A percentile compares a stretch with the other conserved stretches of the same genome.
Evolutionary conservation across 2,888 invertebrate species (phyloP).

Genomic region (Atherix ibis): DNA sequence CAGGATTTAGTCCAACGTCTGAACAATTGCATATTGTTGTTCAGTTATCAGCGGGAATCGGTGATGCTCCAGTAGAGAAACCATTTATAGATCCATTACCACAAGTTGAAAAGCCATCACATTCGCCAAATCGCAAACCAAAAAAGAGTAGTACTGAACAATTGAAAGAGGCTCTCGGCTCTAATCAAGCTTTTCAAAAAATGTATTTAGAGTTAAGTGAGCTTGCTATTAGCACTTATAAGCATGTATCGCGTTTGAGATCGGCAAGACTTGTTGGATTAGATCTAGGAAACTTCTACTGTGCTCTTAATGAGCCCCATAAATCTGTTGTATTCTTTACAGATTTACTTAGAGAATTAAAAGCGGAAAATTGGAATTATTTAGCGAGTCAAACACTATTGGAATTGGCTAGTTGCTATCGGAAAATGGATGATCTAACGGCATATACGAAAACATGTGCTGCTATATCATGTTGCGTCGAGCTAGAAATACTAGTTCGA

Average conservation of each 20-base stretch:
- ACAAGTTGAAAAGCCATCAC: constrained; percentile 28
- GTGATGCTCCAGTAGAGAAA: constrained; percentile 44
- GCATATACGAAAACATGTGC: constrained; percentile 65
- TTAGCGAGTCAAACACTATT: constrained; percentile 69
- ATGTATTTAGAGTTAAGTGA: constrained; percentile 88
- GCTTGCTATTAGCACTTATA: constrained; percentile 89
- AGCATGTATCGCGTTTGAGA: constrained; percentile 68
- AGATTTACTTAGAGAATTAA: constrained; percentile 72
- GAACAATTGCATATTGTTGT: constrained; percentile 83
- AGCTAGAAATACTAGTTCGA: constrained; percentile 57
- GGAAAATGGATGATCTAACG: constrained; percentile 54
- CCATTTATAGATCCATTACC: constrained; percentile 24
- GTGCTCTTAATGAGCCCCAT: constrained; percentile 66
- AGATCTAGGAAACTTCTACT: constrained; percentile 81
- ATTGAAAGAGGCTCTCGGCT: constrained; percentile 78
- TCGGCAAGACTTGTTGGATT: constrained; percentile 79
- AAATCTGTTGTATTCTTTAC: constrained; percentile 80
- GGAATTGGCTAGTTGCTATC: constrained; percentile 71
- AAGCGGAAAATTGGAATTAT: constrained; percentile 74
- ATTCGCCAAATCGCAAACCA: constrained; percentile 35
- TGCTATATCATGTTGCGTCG: constrained; percentile 58
- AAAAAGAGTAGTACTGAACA: constrained; percentile 50
- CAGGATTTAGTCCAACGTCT: constrained; percentile 63
- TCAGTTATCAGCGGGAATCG: constrained; percentile 80
- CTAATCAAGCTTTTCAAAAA: constrained; percentile 74